Evolutionary conservation across 2,888 invertebrate genomes (phyloP), one percentile per base, ranked within the genome.

Genomic region (Lasioglossum leucozonium): DNA sequence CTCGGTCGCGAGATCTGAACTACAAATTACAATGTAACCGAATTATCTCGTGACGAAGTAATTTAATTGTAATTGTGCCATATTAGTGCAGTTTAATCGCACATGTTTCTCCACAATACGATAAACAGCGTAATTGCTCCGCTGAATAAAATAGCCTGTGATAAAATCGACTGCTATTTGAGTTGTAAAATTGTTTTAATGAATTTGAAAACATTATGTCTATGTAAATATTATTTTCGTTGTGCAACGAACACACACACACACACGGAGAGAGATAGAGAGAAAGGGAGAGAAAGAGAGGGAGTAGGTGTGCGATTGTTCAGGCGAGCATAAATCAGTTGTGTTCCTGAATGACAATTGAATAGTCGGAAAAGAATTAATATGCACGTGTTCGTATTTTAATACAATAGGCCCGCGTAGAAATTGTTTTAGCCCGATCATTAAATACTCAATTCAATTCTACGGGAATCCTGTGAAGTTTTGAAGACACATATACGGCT

Each of bases 401-500:
- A 74, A 73, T 73, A 26, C 16, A 69, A 58, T 72, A 37, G 37
- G 55, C 34, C 37, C n/a, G 22, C n/a, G 11, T 26, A 55, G 55
- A 44, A 73, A 73, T 67, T 40, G 47, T 51, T 77, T 69, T 30
- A 69, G 34, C 44, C 11, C 67, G 40, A 40, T 69, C 77, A 51
- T 77, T 51, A 71, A 40, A 34, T 74, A 30, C 44, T 47, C 72
- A 3, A 37, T 40, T 44, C 13, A 16, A 40, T 44, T 42, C 37
- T 18, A 5, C 30, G 37, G 16, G 62, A 65, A n/a, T 71, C 62
- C 58, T 51, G n/a, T 55, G 51, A 44, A 75, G 75, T 72, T 72
- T 82, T 51, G 30, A 82, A 71, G 76, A 65, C 83, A 62, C 26
- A 40, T 73, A 40, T 55, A 69, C 30, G 40, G 71, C 26, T 80